phyloP scores from a whole-genome alignment of 2,888 invertebrate genomes.

The Melieria picta region DNA sequence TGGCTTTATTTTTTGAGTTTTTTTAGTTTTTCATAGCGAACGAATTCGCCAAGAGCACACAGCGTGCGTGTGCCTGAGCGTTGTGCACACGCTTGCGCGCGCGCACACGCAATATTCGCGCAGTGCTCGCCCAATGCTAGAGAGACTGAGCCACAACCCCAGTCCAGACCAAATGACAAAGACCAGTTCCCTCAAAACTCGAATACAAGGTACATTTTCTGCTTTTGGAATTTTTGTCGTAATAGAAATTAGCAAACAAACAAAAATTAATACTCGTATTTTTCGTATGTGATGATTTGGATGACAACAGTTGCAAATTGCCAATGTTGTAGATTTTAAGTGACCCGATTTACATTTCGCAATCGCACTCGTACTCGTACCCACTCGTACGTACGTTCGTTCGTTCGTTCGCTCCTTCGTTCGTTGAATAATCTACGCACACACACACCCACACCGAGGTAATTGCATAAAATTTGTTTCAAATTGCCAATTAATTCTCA shows the following conservation, averaged over 20 bases:
- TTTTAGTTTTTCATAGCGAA: slow-evolving; percentile 29
- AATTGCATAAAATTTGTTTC: slow-evolving; percentile 28
- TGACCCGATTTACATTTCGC: neutral
- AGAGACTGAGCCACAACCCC: slow-evolving; percentile 18
- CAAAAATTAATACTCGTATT: slow-evolving; percentile 27
- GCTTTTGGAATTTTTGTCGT: slow-evolving; percentile 16
- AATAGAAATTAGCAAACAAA: neutral
- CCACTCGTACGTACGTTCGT: slow-evolving; percentile 14
- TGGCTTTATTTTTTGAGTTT: slow-evolving; percentile 33
- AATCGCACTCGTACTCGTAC: slow-evolving; percentile 1
- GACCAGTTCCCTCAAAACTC: slow-evolving; percentile 18
- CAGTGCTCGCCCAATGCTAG: neutral
- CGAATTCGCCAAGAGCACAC: slow-evolving; percentile 18
- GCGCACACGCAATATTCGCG: slow-evolving; percentile 1
- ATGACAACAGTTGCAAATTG: slow-evolving; percentile 28
- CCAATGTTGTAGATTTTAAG: slow-evolving; percentile 26
- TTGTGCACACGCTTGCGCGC: neutral
- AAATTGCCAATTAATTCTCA: slow-evolving; percentile 31
- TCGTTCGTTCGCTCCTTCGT: slow-evolving; percentile 9
- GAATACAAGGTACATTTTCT: slow-evolving; percentile 25
- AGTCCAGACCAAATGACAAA: slow-evolving; percentile 7
- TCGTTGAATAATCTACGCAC: slow-evolving; percentile 28
- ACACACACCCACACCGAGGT: slow-evolving; percentile 30
- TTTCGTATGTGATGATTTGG: slow-evolving; percentile 25
- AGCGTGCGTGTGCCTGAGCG: neutral